A percentile compares a stretch with the other conserved stretches of the same genome.
These are phyloP conservation scores for Halesus radiatus DNA, from an alignment of 1,140 invertebrate species.

Conservation along the genomic window DNA sequence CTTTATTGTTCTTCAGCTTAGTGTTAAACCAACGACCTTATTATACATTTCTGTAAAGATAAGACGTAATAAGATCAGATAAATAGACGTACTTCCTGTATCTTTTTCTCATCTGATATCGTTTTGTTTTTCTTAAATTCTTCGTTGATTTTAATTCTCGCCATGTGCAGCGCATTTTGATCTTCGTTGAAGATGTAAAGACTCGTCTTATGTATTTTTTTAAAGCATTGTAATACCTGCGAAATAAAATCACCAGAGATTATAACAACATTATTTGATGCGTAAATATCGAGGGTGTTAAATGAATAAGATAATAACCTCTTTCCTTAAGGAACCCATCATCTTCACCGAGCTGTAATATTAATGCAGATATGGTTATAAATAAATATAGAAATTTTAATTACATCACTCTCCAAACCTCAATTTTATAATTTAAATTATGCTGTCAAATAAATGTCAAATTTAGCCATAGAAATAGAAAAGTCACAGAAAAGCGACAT, in stretches of 20 bases:
- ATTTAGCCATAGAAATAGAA: too few species aligned
- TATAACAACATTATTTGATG: neutral
- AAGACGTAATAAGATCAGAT: neutral
- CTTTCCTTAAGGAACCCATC: constrained; percentile 33
- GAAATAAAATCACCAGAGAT: constrained; percentile 57
- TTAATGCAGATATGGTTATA: too few species aligned
- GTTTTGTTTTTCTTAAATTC: constrained; percentile 76
- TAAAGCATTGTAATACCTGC: constrained; percentile 76
- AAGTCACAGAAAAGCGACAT: too few species aligned
- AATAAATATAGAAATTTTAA: too few species aligned
- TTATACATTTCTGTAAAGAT: neutral
- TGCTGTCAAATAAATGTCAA: too few species aligned
- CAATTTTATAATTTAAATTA: too few species aligned
- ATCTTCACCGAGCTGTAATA: neutral
- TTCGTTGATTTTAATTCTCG: constrained; percentile 75
- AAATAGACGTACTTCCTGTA: constrained; percentile 69
- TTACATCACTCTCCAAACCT: too few species aligned
- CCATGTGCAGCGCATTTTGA: constrained; percentile 70
- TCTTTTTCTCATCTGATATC: constrained; percentile 68
- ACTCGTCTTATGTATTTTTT: constrained; percentile 75
- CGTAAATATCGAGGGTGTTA: neutral
- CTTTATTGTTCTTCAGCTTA: too few species aligned
- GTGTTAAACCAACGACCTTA: too few species aligned
- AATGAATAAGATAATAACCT: constrained; percentile 21
- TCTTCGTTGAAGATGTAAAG: constrained; percentile 75